These are phyloP conservation scores for Limanda limanda DNA, from an alignment of 2,113 vertebrate genomes.

Conservation along the genomic window DNA sequence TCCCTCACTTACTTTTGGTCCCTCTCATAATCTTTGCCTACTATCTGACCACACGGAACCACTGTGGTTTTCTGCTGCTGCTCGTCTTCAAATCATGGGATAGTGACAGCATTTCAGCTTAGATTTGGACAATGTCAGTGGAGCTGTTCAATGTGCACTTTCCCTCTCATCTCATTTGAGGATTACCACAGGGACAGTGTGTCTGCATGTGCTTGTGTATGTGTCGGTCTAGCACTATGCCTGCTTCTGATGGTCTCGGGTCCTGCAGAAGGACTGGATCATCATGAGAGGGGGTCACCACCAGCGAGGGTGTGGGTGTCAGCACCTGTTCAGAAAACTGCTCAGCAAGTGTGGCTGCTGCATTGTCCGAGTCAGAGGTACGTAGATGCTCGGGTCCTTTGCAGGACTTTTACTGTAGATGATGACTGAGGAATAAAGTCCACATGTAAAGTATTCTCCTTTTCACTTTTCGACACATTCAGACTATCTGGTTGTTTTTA, in stretches of 20 bases:
- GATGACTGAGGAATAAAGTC: not conserved
- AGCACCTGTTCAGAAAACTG: slow-evolving; percentile 89
- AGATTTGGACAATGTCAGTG: slow-evolving; percentile 39
- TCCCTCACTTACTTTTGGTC: slow-evolving; percentile 51
- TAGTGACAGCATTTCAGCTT: not conserved
- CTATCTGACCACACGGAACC: slow-evolving; percentile 60
- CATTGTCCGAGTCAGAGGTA: slow-evolving; percentile 85
- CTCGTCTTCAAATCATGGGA: slow-evolving; percentile 44
- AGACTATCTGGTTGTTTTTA: not conserved
- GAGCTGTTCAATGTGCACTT: slow-evolving; percentile 14
- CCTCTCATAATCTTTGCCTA: slow-evolving; percentile 44
- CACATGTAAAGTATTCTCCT: too few relatives aligned
- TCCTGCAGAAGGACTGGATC: slow-evolving; percentile 72
- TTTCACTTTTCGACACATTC: not conserved
- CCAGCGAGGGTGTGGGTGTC: slow-evolving; percentile 86
- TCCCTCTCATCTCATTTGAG: slow-evolving; percentile 8
- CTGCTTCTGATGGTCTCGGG: slow-evolving; percentile 70
- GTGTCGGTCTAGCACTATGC: slow-evolving; percentile 65
- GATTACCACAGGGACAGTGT: slow-evolving; percentile 44
- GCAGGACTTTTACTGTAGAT: not conserved
- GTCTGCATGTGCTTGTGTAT: slow-evolving; percentile 14
- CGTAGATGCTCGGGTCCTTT: slow-evolving; percentile 41
- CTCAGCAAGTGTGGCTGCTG: slow-evolving; percentile 90
- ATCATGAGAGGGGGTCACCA: slow-evolving; percentile 87
- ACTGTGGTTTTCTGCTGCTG: slow-evolving; percentile 31